Base-by-base conservation (phyloP, 2,797 vertebrate genomes). In the Lindbergichthys nudifrons region DNA sequence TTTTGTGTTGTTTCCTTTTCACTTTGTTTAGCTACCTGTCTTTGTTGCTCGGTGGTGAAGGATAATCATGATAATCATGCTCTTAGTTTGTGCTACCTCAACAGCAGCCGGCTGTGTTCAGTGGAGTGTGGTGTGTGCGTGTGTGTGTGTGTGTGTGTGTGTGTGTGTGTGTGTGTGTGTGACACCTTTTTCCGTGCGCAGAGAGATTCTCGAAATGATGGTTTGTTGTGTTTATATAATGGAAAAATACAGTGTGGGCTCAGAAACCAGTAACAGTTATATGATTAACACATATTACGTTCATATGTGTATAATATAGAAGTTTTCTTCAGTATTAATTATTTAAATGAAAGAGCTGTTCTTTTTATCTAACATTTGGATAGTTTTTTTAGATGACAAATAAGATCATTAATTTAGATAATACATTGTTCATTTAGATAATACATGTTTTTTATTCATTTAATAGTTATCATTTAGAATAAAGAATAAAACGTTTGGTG, bases 1-100 rank as follows among this genome's bases (percentile, higher is more conserved):
- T 26, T 59, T 10, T 36, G 71, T 61, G 83, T 85, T 85, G 77
- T 79, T 66, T 70, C 58, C 75, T 3, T 50, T 78, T 68, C 65
- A 58, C n/a, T 73, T 75, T 85, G 68, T 84, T 83, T 73, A 41
- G 54, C 59, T 74, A 64, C 65, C 50, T 67, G 73, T 77, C 66
- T 64, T 52, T 62, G 41, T 61, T 48, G 70, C 61, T 74, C 53
- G 4, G 50, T 69, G 60, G 69, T 43, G 19, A 66, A 75, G 72
- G 57, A 70, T 77, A 73, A 79, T 74, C 63, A 57, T 50, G 75
- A 73, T 77, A 77, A 79, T 79, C 67, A 45, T 9, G 26, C 50
- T 77, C 23, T 83, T 78, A 75, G 68, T 75, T 76, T 77, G 74
- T 65, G 68, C 71, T 32, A 26, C n/a, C 67, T 80, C 70, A 56